These are phyloP conservation scores for Anastrepha ludens DNA, from an alignment of 1,140 invertebrate genomes.

Conservation along the genomic window DNA sequence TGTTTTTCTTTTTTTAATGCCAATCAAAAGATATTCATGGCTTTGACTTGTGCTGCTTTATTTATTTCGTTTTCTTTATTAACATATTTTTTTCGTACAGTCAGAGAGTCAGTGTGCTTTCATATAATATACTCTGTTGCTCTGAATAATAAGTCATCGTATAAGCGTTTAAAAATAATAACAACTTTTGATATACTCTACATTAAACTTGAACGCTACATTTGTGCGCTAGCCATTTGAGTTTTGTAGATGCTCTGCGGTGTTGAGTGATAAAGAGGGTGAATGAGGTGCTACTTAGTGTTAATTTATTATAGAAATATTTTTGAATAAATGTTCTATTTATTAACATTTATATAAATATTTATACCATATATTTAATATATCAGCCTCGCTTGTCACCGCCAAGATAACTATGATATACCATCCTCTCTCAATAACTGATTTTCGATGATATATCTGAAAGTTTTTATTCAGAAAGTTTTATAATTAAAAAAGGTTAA, in stretches of 20 bases:
- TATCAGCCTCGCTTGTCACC: too few species aligned
- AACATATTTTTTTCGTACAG: background rate
- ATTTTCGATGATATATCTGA: too few species aligned
- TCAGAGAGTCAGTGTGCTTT: background rate
- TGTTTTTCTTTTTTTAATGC: background rate
- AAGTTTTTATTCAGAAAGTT: too few species aligned
- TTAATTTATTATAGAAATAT: too few species aligned
- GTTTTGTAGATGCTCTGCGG: background rate
- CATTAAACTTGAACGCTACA: constrained; percentile 9
- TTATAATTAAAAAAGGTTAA: too few species aligned
- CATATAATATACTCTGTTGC: constrained; percentile 10
- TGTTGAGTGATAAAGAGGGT: background rate
- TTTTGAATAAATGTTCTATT: too few species aligned
- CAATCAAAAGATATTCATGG: background rate
- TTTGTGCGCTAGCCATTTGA: background rate
- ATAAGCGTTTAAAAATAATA: background rate
- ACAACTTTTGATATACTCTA: background rate
- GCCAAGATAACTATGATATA: too few species aligned
- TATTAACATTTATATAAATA: too few species aligned
- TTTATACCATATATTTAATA: too few species aligned
- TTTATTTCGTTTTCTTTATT: background rate
- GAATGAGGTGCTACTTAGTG: background rate
- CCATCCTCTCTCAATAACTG: too few species aligned
- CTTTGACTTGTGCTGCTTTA: background rate
- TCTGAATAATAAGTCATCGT: constrained; percentile 39